Base-by-base conservation (phyloP, 1,140 invertebrate species). In the Macrobrachium rosenbergii region DNA sequence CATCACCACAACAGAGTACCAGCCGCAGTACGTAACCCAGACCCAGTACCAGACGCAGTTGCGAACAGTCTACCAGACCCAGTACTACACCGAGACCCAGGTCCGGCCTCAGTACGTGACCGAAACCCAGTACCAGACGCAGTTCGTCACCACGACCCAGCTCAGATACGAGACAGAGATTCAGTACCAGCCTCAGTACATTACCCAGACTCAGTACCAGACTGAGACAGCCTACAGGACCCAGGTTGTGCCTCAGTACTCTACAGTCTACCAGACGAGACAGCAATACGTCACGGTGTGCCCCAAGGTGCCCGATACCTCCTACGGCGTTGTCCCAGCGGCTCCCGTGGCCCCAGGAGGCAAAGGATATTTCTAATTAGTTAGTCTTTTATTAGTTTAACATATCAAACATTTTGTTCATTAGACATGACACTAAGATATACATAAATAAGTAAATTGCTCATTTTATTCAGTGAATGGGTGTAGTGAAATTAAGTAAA, bases 91-190 rank as follows among this genome's bases (percentile, higher is more conserved):
- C 14, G 45, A 82, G n/a, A 82, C 81, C 5, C n/a, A 19, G 8
- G 52, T 59, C 45, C 23, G 28, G 2, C 58, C 45, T 0, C 14
- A 59, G n/a, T 82, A 73, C 81, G 19, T 82, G 17, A 82, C 81
- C 37, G 28, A 82, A 23, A 82, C 45, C 12, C 14, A 43, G 21
- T 72, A 73, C 67, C n/a, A 59, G 64, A 82, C 81, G 21, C 43
- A 82, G 81, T 59, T 14, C 67, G 67, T 82, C 67, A 82, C 81
- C 17, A 82, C 11, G n/a, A 82, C 81, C 0, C 81, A 82, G 21
- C 37, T 82, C 28, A 63, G 52, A 11, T 82, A 82, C 52, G 6
- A 63, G 19, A 82, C 81, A 3, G 17, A 82, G 21, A 59, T 82
- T 5, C 19, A 82, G 81, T 82, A 82, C 81, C 60, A 45, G 3